Evolutionary conservation across 1,140 invertebrate species (phyloP).

Genomic region (Heliconius himera): DNA sequence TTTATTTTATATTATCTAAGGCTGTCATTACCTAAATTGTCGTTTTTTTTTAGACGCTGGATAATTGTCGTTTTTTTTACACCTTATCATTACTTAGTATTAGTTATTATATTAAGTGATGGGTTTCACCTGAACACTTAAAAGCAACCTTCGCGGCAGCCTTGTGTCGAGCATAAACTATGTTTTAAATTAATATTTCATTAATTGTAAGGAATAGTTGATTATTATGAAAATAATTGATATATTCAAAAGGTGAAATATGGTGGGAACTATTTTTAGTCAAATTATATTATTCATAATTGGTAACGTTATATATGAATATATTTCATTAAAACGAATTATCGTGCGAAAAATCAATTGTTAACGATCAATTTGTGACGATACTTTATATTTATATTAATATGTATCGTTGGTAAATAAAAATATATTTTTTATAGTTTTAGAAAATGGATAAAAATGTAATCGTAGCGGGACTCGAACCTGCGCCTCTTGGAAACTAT

Average conservation of each 20-base stretch:
- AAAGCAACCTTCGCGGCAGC: too few species aligned
- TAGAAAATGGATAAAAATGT: too few species aligned
- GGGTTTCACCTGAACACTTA: too few species aligned
- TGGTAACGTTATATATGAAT: background rate
- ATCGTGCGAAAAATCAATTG: background rate
- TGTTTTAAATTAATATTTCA: background rate
- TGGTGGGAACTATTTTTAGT: constrained; percentile 1
- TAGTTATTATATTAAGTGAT: too few species aligned
- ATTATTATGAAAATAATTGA: background rate
- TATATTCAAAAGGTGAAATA: background rate
- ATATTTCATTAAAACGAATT: background rate
- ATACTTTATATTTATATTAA: background rate
- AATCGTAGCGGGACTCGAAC: too few species aligned
- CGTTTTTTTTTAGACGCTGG: too few species aligned
- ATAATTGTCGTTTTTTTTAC: too few species aligned
- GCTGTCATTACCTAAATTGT: too few species aligned
- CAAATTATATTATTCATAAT: background rate
- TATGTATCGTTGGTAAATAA: background rate
- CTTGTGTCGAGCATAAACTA: background rate
- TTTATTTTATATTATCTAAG: too few species aligned
- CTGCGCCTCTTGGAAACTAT: too few species aligned
- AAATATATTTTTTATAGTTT: too few species aligned
- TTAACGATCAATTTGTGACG: background rate
- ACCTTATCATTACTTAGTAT: too few species aligned
- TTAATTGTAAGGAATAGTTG: background rate